Evolutionary conservation across 2,797 vertebrate species (phyloP).

Genomic region (Hirundo rustica): DNA sequence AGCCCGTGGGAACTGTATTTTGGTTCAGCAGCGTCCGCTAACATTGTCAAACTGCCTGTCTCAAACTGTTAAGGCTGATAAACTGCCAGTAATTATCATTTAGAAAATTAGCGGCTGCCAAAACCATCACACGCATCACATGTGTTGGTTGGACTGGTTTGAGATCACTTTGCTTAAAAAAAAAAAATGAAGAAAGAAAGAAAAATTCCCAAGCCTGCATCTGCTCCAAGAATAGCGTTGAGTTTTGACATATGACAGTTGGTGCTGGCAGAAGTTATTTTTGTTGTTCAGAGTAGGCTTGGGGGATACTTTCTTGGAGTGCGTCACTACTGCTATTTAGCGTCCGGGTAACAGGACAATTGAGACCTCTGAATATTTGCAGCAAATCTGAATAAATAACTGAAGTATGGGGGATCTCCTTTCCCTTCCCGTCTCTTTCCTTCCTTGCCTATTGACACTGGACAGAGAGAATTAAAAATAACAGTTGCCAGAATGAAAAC

Average conservation of each 20-base stretch:
- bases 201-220: conserved; percentile 1
- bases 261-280: conserved; percentile 55
- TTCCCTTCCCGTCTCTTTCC: background rate
- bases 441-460: background rate
- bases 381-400: conserved; percentile 20
- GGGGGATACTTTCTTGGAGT: conserved; percentile 30
- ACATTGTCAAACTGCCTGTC: conserved; percentile 30
- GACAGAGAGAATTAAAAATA: background rate
- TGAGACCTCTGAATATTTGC: conserved; percentile 15
- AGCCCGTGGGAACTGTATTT: conserved; percentile 12
- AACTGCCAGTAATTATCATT: conserved; percentile 30
- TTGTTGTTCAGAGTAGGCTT: background rate
- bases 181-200: background rate
- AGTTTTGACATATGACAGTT: conserved; percentile 58
- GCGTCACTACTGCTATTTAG: conserved; percentile 10
- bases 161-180: background rate
- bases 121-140: background rate
- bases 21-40: background rate
- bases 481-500: background rate
- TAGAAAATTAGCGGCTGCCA: conserved; percentile 27
- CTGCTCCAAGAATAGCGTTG: conserved; percentile 49
- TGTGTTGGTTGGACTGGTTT: conserved; percentile 3
- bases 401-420: background rate
- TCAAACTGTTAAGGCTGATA: conserved; percentile 13
- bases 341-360: background rate